These are phyloP conservation scores for Imbricaverruca yamaguchii DNA, from an alignment of 2,888 invertebrate genomes.

Conservation along the genomic window DNA sequence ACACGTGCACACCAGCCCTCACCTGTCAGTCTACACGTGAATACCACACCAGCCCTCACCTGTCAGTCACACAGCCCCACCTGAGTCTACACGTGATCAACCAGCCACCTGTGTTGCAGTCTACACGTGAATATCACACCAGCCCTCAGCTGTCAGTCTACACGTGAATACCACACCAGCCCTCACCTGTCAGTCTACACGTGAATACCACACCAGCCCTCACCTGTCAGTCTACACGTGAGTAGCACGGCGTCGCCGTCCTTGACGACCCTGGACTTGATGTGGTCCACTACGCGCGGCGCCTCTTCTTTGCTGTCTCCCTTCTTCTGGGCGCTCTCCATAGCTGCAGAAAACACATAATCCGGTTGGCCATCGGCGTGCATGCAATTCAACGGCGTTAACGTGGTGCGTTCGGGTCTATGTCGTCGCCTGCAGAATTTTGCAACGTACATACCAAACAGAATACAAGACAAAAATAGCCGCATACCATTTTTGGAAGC, in stretches of 20 bases:
- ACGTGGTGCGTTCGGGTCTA: too few relatives aligned
- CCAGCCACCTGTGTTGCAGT: too few relatives aligned
- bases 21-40: slow-evolving; percentile 60
- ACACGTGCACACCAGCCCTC: slow-evolving; percentile 28
- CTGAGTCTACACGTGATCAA: slow-evolving; percentile 69
- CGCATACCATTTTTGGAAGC: too few relatives aligned
- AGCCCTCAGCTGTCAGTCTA: slow-evolving; percentile 46
- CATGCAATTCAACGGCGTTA: too few relatives aligned
- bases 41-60: slow-evolving; percentile 53
- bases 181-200: slow-evolving; percentile 53
- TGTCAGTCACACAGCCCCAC: too few relatives aligned
- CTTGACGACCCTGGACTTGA: slow-evolving; percentile 68
- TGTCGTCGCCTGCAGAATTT: too few relatives aligned
- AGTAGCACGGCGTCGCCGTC: slow-evolving; percentile 83
- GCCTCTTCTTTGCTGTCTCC: slow-evolving; percentile 50
- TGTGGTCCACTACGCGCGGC: slow-evolving; percentile 79
- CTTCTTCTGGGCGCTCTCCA: slow-evolving; percentile 27
- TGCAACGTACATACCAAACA: too few relatives aligned
- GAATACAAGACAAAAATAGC: too few relatives aligned
- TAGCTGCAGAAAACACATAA: slow-evolving; percentile 12
- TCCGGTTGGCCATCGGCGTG: too few relatives aligned
- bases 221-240: slow-evolving; percentile 56
- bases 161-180: slow-evolving; percentile 66
- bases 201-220: slow-evolving; percentile 22
- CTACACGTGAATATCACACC: too few relatives aligned